Base-by-base conservation (phyloP, 2,888 invertebrate genomes). In the Disparrhopalites patrizii region DNA sequence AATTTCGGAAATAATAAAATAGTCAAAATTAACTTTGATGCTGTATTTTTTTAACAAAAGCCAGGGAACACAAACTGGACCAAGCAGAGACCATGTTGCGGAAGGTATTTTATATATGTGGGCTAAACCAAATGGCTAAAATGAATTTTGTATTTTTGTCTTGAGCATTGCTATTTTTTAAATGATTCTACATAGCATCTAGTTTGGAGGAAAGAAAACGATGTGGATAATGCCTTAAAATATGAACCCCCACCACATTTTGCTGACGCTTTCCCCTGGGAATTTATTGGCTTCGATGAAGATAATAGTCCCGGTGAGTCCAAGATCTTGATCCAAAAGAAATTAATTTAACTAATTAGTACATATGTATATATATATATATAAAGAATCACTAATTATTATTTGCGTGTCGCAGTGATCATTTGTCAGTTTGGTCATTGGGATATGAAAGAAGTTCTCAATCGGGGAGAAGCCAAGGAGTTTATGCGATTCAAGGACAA, bases 141-240 rank as follows among this genome's bases (percentile, higher is more conserved):
- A 33, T 10, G 36, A 33, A 40, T 10, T 18, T 7, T 18, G 18
- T 40, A 40, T 18, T 40, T 7, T 36, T n/a, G n/a, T n/a, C n/a
- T n/a, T n/a, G n/a, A n/a, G n/a, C n/a, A n/a, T 10, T 7, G 15
- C 8, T 33, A 33, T 33, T 10, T 10, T 33, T 33, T 33, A 33
- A 33, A 33, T 33, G n/a, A n/a, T 40, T 18, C n/a, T 40, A 18
- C 15, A 18, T 3, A 40, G 13, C 15, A 40, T 40, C 15, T 33
- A 15, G 36, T 10, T 33, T 61, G 61, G 61, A 61, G 61, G 20
- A 20, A 27, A 20, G 31, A 50, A 50, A 28, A 50, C 15, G 51
- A 51, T 2, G 33, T 62, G 4, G 62, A 62, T 27, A 51, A 31
- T n/a, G 31, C 28, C 36, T n/a, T 18, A 10, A 10, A n/a, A 23